These are phyloP conservation scores for Sebastes vulpes DNA, from an alignment of 2,797 vertebrate species.

Conservation along the genomic window DNA sequence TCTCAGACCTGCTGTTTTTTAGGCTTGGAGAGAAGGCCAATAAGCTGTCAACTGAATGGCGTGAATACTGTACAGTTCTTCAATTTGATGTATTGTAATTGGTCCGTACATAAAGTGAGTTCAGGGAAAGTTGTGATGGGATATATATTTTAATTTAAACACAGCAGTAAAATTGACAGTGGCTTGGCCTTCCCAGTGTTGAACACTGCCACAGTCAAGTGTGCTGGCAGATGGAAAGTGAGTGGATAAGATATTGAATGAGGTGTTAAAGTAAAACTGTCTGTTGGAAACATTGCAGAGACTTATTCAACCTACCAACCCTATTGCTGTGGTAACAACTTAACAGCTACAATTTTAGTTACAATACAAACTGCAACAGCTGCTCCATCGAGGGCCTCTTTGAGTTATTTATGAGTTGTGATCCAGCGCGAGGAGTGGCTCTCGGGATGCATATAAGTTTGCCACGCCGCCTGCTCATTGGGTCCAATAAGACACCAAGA, in stretches of 20 bases:
- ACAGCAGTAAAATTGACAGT: background rate
- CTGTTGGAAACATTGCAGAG: background rate
- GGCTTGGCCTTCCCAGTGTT: background rate
- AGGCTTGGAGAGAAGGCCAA: background rate
- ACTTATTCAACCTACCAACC: too few species aligned
- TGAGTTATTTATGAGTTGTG: conserved; percentile 26
- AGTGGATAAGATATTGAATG: background rate
- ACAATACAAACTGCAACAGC: conserved; percentile 1
- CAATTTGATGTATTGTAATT: background rate
- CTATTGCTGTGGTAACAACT: background rate
- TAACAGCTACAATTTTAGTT: background rate
- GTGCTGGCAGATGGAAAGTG: background rate
- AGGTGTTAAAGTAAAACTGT: background rate
- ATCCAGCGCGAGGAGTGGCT: conserved; percentile 22
- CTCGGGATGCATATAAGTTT: conserved; percentile 33
- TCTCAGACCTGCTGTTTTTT: background rate
- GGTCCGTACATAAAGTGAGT: background rate
- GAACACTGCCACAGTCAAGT: background rate
- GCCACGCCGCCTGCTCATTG: conserved; percentile 7
- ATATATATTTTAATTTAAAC: background rate
- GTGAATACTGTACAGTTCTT: background rate
- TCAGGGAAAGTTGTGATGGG: background rate
- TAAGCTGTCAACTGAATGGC: conserved; percentile 2
- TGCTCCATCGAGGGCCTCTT: background rate
- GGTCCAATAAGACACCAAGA: conserved; percentile 17